Evolutionary conservation across 1,140 invertebrate genomes (phyloP), one percentile per base, ranked within the genome.

Genomic region (Akabosia matsudoensis): DNA sequence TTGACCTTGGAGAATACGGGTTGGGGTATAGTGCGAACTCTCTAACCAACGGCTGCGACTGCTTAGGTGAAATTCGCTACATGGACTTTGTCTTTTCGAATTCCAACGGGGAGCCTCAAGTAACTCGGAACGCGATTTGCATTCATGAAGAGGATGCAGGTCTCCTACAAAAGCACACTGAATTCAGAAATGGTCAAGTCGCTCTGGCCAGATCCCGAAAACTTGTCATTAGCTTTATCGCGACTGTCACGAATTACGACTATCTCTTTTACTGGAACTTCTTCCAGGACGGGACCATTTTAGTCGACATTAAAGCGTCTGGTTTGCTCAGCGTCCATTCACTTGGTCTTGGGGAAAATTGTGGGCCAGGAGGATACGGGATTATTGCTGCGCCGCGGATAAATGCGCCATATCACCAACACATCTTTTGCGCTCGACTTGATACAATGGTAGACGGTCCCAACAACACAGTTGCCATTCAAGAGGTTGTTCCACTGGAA

Each of bases 211-310:
- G 80, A 2, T 67, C 73, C 0, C 72, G 78, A 7, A 30, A 64
- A 51, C 74, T 81, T 13, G 75, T 81, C 1, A 26, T 81, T 1
- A 79, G 76, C 28, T 81, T 81, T 45, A 77, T 79, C 31, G 78
- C 78, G 2, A 79, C 80, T 0, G 80, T 81, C 7, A 78, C 78
- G 0, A 81, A 81, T 31, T 81, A 81, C 74, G 80, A 81, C 56
- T 81, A 81, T 33, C 74, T 64, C 0, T 71, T 78, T 16, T 79
- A 79, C 73, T 81, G 78, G 75, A 73, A 67, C 3, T 79, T 81
- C 33, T 22, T 34, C 51, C 80, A 81, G 37, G 78, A 81, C 67
- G 80, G 78, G 0, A 76, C 80, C 1, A 73, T 81, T 22, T 1
- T 31, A 22, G 77, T 78, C 22, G 73, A 81, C 51, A 45, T 81